These are phyloP conservation scores for Xerus rutilus DNA, from an alignment of 2,797 vertebrate genomes.

Conservation along the genomic window DNA sequence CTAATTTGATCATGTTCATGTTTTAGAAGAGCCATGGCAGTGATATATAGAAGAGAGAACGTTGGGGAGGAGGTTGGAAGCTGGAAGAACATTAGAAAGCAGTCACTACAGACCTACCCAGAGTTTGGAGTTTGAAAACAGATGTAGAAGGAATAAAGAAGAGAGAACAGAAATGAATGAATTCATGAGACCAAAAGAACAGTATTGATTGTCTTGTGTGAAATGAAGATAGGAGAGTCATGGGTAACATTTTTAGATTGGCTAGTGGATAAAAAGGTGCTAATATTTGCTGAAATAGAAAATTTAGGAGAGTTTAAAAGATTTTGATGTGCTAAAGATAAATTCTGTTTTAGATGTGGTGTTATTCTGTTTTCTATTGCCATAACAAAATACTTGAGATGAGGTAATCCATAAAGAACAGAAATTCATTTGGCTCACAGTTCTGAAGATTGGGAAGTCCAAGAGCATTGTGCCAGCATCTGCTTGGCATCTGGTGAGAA, in stretches of 20 bases:
- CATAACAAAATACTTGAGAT: no score
- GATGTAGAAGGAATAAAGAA: background rate
- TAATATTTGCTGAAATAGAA: slow-evolving; percentile 22
- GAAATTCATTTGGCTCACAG: background rate
- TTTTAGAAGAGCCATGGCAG: background rate
- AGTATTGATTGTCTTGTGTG: background rate
- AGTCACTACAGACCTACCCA: background rate
- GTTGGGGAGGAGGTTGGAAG: background rate
- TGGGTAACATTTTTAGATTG: background rate
- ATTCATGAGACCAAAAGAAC: background rate
- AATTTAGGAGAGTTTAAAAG: background rate
- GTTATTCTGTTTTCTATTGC: background rate
- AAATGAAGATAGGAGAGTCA: background rate
- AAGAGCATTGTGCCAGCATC: background rate
- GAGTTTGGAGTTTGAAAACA: background rate
- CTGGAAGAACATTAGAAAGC: slow-evolving; percentile 2
- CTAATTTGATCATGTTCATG: background rate
- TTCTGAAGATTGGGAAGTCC: background rate
- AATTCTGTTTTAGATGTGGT: background rate
- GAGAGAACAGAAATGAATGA: background rate
- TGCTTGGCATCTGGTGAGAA: background rate
- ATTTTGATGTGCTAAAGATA: background rate
- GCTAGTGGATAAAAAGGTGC: background rate
- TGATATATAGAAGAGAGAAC: background rate
- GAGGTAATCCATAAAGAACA: background rate